Conservation (phyloP, 2,113 vertebrate genomes). For the Narcine bancroftii region DNA sequence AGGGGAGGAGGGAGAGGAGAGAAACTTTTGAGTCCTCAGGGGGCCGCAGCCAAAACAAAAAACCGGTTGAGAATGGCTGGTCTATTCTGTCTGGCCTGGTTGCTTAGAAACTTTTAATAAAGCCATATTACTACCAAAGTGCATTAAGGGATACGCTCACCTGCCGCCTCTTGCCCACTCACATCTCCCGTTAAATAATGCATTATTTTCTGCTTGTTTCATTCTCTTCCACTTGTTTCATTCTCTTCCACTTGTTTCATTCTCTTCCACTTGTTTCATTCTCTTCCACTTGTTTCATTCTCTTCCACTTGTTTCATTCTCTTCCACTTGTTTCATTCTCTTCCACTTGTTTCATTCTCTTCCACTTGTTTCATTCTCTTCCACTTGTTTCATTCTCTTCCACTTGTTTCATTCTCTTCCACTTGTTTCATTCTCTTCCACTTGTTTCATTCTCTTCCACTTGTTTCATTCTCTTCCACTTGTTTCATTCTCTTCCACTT, state of each 20-base stretch:
- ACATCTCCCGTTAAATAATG: background rate
- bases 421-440: background rate
- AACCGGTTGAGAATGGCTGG: too few relatives aligned
- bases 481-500: too few relatives aligned
- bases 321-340: too few relatives aligned
- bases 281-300: too few relatives aligned
- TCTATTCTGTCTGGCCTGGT: background rate
- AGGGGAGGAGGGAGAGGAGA: too few relatives aligned
- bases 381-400: background rate
- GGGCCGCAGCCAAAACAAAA: background rate
- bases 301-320: too few relatives aligned
- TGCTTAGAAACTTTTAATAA: background rate
- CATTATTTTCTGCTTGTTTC: background rate
- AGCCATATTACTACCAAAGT: background rate
- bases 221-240: background rate
- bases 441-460: too few relatives aligned
- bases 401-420: too few relatives aligned
- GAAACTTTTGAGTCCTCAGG: too few relatives aligned
- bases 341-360: too few relatives aligned
- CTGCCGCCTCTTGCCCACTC: background rate
- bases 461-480: background rate
- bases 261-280: background rate
- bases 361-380: too few relatives aligned
- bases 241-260: background rate
- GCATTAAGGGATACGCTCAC: background rate